Evolutionary conservation across 2,888 invertebrate species (phyloP).

Genomic region (Antheraea yamamai): DNA sequence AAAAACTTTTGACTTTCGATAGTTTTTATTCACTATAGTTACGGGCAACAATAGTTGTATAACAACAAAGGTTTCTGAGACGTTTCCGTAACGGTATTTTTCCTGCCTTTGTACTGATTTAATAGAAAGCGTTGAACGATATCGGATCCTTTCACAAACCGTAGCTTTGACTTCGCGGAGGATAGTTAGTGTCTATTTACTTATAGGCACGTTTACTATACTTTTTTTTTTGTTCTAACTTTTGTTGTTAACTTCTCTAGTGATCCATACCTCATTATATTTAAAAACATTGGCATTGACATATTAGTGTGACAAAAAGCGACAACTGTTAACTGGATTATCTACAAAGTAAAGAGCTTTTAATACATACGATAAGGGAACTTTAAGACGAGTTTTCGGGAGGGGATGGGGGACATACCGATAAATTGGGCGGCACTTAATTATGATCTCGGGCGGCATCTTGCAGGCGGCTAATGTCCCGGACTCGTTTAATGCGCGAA

Average conservation of each 20-base stretch:
- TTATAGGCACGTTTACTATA: constrained; percentile 19
- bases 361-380: constrained; percentile 79
- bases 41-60: constrained; percentile 65
- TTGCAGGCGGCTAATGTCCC: constrained; percentile 81
- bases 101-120: constrained; percentile 62
- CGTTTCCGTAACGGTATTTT: constrained; percentile 68
- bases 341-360: constrained; percentile 80
- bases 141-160: constrained; percentile 54
- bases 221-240: neutral
- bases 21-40: constrained; percentile 53
- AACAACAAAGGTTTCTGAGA: constrained; percentile 69
- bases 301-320: constrained; percentile 57
- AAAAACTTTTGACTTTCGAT: constrained; percentile 39
- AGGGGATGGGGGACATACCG: constrained; percentile 76
- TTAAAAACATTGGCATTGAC: neutral
- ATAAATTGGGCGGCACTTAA: constrained; percentile 83
- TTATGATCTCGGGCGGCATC: constrained; percentile 82
- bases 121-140: constrained; percentile 63
- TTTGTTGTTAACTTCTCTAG: neutral
- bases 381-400: constrained; percentile 78
- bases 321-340: constrained; percentile 70
- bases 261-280: constrained; percentile 11
- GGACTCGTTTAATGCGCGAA: constrained; percentile 82
- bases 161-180: constrained; percentile 35
- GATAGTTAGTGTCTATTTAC: constrained; percentile 45